A percentile compares a stretch with the other conserved stretches of the same genome.
Conservation (phyloP, 1,140 invertebrate genomes). For the Drosophila eugracilis region DNA sequence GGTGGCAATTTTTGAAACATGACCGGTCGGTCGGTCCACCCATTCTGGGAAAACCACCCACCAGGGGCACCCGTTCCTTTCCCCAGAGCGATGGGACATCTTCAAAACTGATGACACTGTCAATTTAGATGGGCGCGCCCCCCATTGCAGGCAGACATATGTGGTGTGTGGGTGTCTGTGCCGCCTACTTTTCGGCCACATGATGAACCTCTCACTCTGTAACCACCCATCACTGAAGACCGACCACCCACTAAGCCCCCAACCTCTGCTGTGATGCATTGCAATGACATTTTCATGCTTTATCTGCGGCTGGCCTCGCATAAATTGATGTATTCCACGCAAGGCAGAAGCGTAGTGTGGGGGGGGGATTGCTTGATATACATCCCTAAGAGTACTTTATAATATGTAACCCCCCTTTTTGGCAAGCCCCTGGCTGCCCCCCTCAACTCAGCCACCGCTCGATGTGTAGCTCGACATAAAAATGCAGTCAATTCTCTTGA, state of each 20-base stretch:
- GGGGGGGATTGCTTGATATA: background rate
- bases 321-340: slow-evolving; percentile 51
- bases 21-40: slow-evolving; percentile 7
- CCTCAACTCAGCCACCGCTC: background rate
- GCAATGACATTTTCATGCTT: slow-evolving; percentile 71
- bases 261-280: slow-evolving; percentile 46
- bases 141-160: slow-evolving; percentile 5
- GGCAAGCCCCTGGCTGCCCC: background rate
- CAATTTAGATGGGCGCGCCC: slow-evolving; percentile 62
- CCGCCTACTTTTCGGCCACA: background rate
- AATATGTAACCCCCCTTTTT: background rate
- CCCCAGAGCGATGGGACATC: slow-evolving; percentile 37
- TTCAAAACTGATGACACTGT: slow-evolving; percentile 77
- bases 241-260: background rate
- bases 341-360: background rate
- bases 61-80: slow-evolving; percentile 5
- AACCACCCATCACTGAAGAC: background rate
- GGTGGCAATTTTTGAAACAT: slow-evolving; percentile 49
- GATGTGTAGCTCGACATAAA: slow-evolving; percentile 32
- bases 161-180: background rate
- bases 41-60: slow-evolving; percentile 3
- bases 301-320: slow-evolving; percentile 68
- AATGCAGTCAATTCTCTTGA: slow-evolving; percentile 76
- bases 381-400: background rate
- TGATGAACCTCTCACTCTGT: slow-evolving; percentile 15